Conservation (phyloP, 2,888 invertebrate species). For the Ichneumon xanthorius region DNA sequence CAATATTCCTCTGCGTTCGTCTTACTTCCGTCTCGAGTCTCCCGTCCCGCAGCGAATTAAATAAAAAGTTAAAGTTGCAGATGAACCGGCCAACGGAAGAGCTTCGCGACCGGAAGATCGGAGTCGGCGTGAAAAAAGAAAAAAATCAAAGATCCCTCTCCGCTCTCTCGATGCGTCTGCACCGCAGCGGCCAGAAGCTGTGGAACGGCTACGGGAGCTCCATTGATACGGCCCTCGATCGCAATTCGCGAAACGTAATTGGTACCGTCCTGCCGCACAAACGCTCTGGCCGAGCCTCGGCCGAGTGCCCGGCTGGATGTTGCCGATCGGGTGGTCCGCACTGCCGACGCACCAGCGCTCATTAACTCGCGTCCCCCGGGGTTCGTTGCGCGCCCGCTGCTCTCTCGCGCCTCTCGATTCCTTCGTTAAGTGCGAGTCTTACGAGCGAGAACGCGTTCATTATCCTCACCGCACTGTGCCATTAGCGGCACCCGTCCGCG, state of each 20-base stretch:
- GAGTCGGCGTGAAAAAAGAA: neutral
- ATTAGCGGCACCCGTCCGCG: constrained; percentile 59
- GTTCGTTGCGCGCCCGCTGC: constrained; percentile 41
- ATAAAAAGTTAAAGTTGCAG: neutral
- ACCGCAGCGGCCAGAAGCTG: neutral
- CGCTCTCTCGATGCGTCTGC: neutral
- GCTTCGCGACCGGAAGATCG: neutral
- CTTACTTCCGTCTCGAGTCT: no score
- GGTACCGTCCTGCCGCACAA: constrained; percentile 65
- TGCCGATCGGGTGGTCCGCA: neutral
- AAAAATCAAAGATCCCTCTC: neutral
- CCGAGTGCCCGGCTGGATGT: neutral
- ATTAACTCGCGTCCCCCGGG: constrained; percentile 48
- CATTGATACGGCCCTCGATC: constrained; percentile 66
- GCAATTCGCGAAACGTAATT: constrained; percentile 67
- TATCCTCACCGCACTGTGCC: constrained; percentile 66
- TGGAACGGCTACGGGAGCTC: constrained; percentile 29
- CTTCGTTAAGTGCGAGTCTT: constrained; percentile 59
- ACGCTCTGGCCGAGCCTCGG: neutral
- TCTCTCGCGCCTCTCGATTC: constrained; percentile 62
- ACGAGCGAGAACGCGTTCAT: constrained; percentile 63
- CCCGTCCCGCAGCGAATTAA: no score
- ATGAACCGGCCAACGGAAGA: neutral
- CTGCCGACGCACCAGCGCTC: constrained; percentile 8
- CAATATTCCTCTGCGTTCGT: neutral